Evolutionary conservation across 2,888 invertebrate genomes (phyloP), one percentile per base, ranked within the genome.

Genomic region (Caenorhabditis parvicauda): DNA sequence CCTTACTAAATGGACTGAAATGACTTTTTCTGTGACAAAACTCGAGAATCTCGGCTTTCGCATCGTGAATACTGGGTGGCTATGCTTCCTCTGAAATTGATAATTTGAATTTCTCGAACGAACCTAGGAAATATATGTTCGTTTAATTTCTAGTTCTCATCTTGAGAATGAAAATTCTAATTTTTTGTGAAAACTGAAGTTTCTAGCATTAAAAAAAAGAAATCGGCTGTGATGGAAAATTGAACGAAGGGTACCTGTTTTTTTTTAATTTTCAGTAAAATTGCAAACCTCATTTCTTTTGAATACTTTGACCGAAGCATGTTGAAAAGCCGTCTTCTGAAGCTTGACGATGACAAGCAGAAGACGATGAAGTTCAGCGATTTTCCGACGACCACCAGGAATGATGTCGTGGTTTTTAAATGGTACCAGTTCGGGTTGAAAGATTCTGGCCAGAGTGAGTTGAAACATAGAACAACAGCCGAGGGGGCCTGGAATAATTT

Each of bases 331-430:
- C 69, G 65, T 6, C 67, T 60, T 6, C 75, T 68, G 48, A 75
- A 75, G 37, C 59, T 70, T 24, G 65, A 57, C 2, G 70, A 70
- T n/a, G 67, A 65, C 7, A 75, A 59, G 52, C 75, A 75, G 59
- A 75, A 75, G 7, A 75, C 69, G 17, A 75, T 69, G 35, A 75
- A 75, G 50, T 74, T 74, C 19, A 76, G 49, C 6, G 67, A 58
- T 50, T 77, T 74, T n/a, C 77, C 77, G n/a, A 77, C 50, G 5
- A 72, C 65, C 1, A 77, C 75, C 29, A 77, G 46, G 41, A 75
- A 72, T 1, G 67, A 66, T 9, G 64, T 67, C 9, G 67, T 48
- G 4, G 61, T 62, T 2, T 62, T 62, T 50, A 70, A 37, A 5
- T 55, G 52, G 38, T 70, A 70, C 68, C 68, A 63, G 53, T 38